phyloP scores from a whole-genome alignment of 2,797 vertebrate species.

The Pitangus sulphuratus region DNA sequence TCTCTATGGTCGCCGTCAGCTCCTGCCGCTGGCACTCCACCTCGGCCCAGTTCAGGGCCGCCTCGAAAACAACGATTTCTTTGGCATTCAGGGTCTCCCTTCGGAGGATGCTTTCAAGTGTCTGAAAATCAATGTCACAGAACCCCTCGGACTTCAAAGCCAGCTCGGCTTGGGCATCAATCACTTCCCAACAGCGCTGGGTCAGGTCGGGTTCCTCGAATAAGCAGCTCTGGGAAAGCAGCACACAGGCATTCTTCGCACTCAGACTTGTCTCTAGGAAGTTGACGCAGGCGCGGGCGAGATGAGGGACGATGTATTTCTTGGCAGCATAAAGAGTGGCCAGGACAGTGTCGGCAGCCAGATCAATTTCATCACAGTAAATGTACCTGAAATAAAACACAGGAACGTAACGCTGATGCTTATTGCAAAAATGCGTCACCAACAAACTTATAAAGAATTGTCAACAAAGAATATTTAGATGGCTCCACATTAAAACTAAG shows the following conservation, averaged over 20 bases:
- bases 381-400: slow-evolving; percentile 89
- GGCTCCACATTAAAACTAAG: not conserved
- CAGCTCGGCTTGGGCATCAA: slow-evolving; percentile 95
- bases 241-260: slow-evolving; percentile 95
- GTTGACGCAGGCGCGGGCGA: slow-evolving; percentile 95
- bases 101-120: slow-evolving; percentile 94
- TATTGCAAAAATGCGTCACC: not conserved
- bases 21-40: slow-evolving; percentile 96
- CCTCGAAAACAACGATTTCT: slow-evolving; percentile 97
- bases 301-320: slow-evolving; percentile 98
- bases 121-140: slow-evolving; percentile 96
- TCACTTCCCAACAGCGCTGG: slow-evolving; percentile 99
- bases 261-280: slow-evolving; percentile 97
- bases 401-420: not conserved
- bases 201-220: slow-evolving; percentile 98
- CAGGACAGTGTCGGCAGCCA: slow-evolving; percentile 94
- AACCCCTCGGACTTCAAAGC: slow-evolving; percentile 96
- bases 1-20: slow-evolving; percentile 88
- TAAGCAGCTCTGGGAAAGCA: slow-evolving; percentile 97
- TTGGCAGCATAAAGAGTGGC: slow-evolving; percentile 97
- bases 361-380: slow-evolving; percentile 97
- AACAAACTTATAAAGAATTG: not conserved
- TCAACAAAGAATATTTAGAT: not conserved
- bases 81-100: slow-evolving; percentile 97
- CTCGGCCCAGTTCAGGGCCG: slow-evolving; percentile 93